Evolutionary conservation across 2,113 vertebrate genomes (phyloP).

Genomic region (Vireo altiloquus): DNA sequence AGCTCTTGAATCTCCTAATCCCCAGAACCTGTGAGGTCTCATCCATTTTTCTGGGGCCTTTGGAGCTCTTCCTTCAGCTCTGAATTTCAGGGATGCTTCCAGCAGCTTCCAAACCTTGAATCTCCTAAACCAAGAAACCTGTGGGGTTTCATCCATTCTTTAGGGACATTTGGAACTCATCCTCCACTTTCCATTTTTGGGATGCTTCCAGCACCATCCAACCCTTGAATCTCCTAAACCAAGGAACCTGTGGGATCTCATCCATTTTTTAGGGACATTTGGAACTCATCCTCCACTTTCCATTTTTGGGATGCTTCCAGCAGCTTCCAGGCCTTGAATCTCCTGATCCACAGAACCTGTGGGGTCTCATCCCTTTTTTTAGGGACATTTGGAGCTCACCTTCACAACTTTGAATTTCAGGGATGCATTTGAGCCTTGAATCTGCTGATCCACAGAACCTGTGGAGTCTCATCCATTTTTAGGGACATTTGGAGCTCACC

Average conservation of each 20-base stretch:
- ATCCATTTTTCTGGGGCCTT: neutral
- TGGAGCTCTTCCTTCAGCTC: neutral
- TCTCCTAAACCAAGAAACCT: neutral
- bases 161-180: neutral
- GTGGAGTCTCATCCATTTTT: neutral
- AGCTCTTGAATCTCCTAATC: fast-evolving
- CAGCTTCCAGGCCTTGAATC: neutral
- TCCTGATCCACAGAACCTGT: fast-evolving
- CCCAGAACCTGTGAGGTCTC: neutral
- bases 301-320: neutral
- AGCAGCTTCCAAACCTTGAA: neutral
- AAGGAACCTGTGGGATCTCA: neutral
- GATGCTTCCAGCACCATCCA: neutral
- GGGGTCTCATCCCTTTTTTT: neutral
- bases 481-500: fast-evolving
- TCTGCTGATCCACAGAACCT: neutral
- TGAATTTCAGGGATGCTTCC: neutral
- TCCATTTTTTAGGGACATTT: neutral
- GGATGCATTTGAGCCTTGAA: neutral
- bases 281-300: neutral
- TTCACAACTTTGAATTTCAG: fast-evolving
- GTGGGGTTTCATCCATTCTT: neutral
- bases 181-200: neutral
- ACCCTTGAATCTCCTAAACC: neutral
- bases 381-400: neutral